Base-by-base conservation (phyloP, 1,140 invertebrate genomes). In the Dinoponera quadriceps region DNA sequence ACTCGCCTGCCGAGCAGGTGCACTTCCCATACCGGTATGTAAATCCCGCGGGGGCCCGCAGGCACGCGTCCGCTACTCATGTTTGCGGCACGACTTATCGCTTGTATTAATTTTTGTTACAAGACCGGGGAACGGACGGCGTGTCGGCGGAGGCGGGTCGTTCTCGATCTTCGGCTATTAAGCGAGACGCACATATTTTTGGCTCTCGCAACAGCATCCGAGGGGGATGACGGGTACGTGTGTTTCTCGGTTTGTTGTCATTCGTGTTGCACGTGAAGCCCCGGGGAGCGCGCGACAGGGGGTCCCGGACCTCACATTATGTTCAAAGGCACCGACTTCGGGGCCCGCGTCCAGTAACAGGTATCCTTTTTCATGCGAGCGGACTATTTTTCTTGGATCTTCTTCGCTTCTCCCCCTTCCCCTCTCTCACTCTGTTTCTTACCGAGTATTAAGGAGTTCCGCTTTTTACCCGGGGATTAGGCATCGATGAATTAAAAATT, bases 161-260 rank as follows among this genome's bases (percentile, higher is more conserved):
- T 29, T 11, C 55, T 62, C 82, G 82, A 84, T 68, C 81, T 80
- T 73, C 49, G 81, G 57, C 65, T 66, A 74, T 88, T 82, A 85
- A 82, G 54, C 16, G 3, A 20, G 57, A 68, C 77, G 71, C 83
- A 62, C 66, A 84, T 87, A 88, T 87, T 84, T 88, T 69, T 60
- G 78, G 71, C 51, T 66, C 81, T 68, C 29, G 77, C 63, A 63
- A 25, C 48, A 63, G 51, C n/a, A 38, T 57, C 27, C 66, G 68
- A 51, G 81, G 78, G 51, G 73, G 85, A 88, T 84, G 81, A 75
- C 29, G 65, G 72, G 18, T 82, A 81, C 57, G 83, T 69, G 85
- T 86, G 88, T 90, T 87, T 89, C 84, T 86, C 68, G 57, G 85
- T 88, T 88, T 91, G 89, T 92, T 92, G 91, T 90, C 87, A 85